Base-by-base conservation (phyloP, 2,797 vertebrate species). In the Enteromius viviparus region DNA sequence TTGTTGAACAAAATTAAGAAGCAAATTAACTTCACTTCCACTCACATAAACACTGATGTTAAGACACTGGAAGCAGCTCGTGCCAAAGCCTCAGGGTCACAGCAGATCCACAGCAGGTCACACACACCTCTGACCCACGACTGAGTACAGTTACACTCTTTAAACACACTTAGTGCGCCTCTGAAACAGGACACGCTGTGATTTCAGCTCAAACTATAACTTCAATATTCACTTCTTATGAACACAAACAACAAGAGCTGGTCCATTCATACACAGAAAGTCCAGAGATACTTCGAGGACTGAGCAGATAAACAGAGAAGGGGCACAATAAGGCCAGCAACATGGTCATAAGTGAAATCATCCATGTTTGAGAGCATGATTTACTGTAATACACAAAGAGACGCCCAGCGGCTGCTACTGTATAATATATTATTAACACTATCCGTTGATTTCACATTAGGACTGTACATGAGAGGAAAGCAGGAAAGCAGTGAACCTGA, bases 401-500 rank as follows among this genome's bases (percentile, higher is more conserved):
- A 37, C 1, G 21, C 21, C n/a, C 4, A 29, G 14, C 29, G 21
- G 19, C 49, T 74, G 71, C 2, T 53, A 55, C 72, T 40, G 72
- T 58, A 40, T 45, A 64, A 40, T 53, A 23, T 11, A 40, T 75
- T 17, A 76, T 58, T 17, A 70, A 71, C 17, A 80, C 53, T 3
- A 10, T n/a, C n/a, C 10, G 26, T 42, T n/a, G 26, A 45, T 81
- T 15, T 81, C 29, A 81, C 70, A 62, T 49, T 12, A 34, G 42
- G 40, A 60, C 53, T 14, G 17, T n/a, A 45, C 49, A 87, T 60
- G 79, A 88, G 83, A n/a, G n/a, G n/a, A n/a, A n/a, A n/a, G n/a
- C n/a, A 37, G 26, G 55, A 84, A 89, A 83, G 87, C 83, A 80
- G 85, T 88, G 87, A 92, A 93, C 88, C 88, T 86, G 81, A 79